Evolutionary conservation across 2,888 invertebrate species (phyloP).

Genomic region (Agrochola litura): DNA sequence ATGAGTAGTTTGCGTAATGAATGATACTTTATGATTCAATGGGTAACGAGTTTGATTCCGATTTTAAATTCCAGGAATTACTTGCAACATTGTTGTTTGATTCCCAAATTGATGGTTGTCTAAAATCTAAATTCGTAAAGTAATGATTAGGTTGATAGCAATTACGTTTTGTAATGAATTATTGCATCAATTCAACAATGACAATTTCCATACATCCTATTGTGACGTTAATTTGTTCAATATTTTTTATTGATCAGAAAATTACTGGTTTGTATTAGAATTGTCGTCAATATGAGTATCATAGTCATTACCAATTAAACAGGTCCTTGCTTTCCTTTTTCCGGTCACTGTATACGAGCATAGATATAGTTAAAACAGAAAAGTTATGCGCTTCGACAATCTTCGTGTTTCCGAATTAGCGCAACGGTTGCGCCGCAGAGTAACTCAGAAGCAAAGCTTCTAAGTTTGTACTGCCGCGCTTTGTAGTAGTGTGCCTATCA

Average conservation of each 20-base stretch:
- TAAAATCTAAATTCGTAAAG: conserved; percentile 39
- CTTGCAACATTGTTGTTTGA: conserved; percentile 20
- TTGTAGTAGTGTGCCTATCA: neutral
- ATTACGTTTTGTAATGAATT: conserved; percentile 40
- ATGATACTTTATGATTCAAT: conserved; percentile 76
- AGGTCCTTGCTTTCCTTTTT: neutral
- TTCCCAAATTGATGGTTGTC: conserved; percentile 60
- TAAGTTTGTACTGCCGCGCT: neutral
- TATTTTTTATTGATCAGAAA: conserved; percentile 16
- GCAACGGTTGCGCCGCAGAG: neutral
- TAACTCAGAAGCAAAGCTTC: neutral
- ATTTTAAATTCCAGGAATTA: conserved; percentile 64
- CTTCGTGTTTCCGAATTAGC: neutral
- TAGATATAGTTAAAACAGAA: neutral
- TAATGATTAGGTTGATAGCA: conserved; percentile 49
- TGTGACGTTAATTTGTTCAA: conserved; percentile 1
- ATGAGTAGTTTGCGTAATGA: conserved; percentile 68
- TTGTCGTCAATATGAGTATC: neutral
- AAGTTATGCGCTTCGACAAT: neutral
- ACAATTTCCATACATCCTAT: conserved; percentile 6
- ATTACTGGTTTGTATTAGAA: conserved; percentile 34
- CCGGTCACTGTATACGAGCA: neutral
- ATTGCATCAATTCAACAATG: conserved; percentile 25
- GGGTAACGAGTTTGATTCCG: conserved; percentile 69
- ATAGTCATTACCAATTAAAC: neutral